phyloP scores from a whole-genome alignment of 2,113 vertebrate genomes.

The Heptranchias perlo region DNA sequence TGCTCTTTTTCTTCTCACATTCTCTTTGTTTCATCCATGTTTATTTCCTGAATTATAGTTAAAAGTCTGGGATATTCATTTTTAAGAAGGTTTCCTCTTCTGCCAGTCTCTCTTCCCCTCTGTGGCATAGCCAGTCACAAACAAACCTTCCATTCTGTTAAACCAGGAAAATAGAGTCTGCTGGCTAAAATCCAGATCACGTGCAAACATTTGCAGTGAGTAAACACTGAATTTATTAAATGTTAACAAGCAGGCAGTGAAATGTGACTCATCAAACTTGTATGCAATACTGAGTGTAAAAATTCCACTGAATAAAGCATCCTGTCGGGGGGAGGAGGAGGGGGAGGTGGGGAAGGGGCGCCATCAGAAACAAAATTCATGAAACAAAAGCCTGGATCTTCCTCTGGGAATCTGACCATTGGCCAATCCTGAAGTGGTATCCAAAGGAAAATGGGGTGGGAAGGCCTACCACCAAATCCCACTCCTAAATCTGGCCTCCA shows the following conservation, averaged over 20 bases:
- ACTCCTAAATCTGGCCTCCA: background rate
- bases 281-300: background rate
- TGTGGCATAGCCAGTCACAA: background rate
- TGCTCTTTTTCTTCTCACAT: background rate
- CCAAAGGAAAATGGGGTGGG: background rate
- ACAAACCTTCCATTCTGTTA: background rate
- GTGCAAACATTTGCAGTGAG: background rate
- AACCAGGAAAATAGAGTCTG: background rate
- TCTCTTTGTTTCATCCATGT: background rate
- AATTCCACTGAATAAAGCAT: background rate
- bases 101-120: background rate
- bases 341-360: background rate
- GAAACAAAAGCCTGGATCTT: background rate
- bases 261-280: background rate
- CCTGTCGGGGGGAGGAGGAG: background rate
- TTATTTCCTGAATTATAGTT: background rate
- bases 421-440: background rate
- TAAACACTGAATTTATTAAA: background rate
- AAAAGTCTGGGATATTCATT: background rate
- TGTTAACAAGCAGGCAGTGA: background rate
- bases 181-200: background rate
- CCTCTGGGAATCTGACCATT: background rate
- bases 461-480: background rate
- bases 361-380: background rate
- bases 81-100: background rate